Conservation (phyloP, 2,797 vertebrate genomes). For the Aselliscus stoliczkanus region DNA sequence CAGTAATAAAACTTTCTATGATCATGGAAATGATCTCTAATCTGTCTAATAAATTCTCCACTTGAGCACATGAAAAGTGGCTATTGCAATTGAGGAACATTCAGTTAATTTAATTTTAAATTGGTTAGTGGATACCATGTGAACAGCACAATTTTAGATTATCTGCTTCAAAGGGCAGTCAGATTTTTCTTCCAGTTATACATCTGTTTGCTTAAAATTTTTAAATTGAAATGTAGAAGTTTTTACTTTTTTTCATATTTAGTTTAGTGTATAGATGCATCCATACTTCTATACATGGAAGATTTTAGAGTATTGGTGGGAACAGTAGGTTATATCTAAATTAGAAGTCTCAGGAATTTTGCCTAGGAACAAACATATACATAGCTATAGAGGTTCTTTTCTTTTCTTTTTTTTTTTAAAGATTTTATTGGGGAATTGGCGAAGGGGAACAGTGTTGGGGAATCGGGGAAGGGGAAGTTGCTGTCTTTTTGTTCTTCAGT, state of each 20-base stretch:
- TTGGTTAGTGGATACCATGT: background rate
- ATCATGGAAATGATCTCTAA: background rate
- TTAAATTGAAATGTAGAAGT: background rate
- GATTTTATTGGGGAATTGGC: too few relatives aligned
- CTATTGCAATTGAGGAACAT: background rate
- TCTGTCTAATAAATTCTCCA: background rate
- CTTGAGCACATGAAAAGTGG: background rate
- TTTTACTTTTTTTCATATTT: background rate
- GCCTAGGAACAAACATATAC: background rate
- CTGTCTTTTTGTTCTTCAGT: too few relatives aligned
- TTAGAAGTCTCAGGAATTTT: slow-evolving; percentile 1
- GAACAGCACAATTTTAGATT: background rate
- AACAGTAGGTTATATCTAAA: background rate
- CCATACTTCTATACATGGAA: background rate
- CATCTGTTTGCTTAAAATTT: background rate
- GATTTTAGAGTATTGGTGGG: background rate
- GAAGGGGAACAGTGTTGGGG: too few relatives aligned
- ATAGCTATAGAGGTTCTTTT: background rate
- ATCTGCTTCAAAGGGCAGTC: background rate
- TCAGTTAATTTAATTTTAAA: background rate
- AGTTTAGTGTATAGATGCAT: background rate
- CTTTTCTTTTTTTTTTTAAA: too few relatives aligned
- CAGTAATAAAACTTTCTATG: background rate
- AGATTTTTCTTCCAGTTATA: background rate
- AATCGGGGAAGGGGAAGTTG: too few relatives aligned